phyloP scores from a whole-genome alignment of 2,888 invertebrate genomes.

The Eupithecia subumbrata region DNA sequence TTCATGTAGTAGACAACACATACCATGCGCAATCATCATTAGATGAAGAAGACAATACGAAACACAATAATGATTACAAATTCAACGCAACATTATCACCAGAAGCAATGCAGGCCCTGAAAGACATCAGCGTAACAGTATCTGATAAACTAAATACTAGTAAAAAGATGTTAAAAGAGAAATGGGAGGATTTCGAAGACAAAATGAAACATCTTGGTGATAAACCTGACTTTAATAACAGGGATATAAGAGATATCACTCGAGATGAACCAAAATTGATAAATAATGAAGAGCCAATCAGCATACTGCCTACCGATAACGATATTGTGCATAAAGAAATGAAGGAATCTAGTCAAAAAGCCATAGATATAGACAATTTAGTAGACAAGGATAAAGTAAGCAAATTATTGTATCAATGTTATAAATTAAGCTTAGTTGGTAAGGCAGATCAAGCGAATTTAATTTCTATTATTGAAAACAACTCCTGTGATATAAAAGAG shows the following conservation, averaged over 20 bases:
- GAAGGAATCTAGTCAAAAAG: constrained; percentile 74
- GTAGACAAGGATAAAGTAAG: constrained; percentile 63
- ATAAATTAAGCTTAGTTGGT: constrained; percentile 75
- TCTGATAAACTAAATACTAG: constrained; percentile 80
- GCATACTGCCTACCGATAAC: constrained; percentile 51
- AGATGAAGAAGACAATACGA: constrained; percentile 53
- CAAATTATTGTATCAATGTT: constrained; percentile 75
- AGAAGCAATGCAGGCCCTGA: constrained; percentile 79
- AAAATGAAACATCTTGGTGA: constrained; percentile 77
- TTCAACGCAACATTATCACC: constrained; percentile 64
- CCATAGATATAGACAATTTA: constrained; percentile 71
- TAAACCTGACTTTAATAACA: constrained; percentile 50
- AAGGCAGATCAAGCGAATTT: constrained; percentile 73
- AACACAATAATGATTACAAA: constrained; percentile 65
- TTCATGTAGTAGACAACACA: constrained; percentile 82
- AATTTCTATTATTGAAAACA: constrained; percentile 70
- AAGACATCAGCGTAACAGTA: constrained; percentile 78
- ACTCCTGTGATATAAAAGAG: constrained; percentile 77
- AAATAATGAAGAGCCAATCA: constrained; percentile 48
- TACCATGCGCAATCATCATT: constrained; percentile 68
- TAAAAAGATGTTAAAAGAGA: constrained; percentile 82
- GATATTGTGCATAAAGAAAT: constrained; percentile 71
- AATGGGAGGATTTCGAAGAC: constrained; percentile 81
- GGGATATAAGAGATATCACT: constrained; percentile 34
- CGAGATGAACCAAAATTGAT: constrained; percentile 44